These are phyloP conservation scores for Monoplex corrugatus DNA, from an alignment of 2,888 invertebrate species.

Conservation along the genomic window DNA sequence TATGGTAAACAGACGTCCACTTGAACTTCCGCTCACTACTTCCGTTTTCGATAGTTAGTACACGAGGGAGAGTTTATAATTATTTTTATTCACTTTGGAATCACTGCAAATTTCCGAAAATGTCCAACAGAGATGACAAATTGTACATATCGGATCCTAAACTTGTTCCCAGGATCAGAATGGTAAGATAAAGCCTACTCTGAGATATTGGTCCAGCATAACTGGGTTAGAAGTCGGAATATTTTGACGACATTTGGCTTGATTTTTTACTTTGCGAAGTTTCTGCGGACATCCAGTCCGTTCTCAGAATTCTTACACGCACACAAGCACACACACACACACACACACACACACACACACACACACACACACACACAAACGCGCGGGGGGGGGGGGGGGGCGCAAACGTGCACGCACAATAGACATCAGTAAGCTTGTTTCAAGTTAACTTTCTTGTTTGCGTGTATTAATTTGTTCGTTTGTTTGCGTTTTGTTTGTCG, in stretches of 20 bases:
- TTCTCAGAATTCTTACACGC: too few species aligned
- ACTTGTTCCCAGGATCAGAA: slow-evolving; percentile 68
- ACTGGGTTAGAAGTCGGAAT: too few species aligned
- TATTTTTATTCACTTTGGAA: not conserved
- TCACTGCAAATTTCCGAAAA: not conserved
- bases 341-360: not conserved
- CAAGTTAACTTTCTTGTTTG: too few species aligned
- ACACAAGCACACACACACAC: not conserved
- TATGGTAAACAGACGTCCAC: not conserved
- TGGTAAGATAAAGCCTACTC: slow-evolving; percentile 65
- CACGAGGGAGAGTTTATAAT: not conserved
- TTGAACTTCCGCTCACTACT: not conserved
- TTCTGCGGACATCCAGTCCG: too few species aligned
- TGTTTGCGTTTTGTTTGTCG: too few species aligned
- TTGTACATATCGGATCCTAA: slow-evolving; percentile 62
- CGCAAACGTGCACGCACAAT: not conserved
- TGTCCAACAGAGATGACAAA: not conserved
- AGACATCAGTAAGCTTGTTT: too few species aligned
- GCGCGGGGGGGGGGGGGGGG: too few species aligned
- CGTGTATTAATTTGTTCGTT: too few species aligned
- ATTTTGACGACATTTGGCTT: too few species aligned
- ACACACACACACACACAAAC: not conserved
- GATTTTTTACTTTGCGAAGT: too few species aligned
- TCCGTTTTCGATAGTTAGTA: not conserved
- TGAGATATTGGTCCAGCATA: too few species aligned